Base-by-base conservation (phyloP, 1,140 invertebrate species). In the Myzus persicae region DNA sequence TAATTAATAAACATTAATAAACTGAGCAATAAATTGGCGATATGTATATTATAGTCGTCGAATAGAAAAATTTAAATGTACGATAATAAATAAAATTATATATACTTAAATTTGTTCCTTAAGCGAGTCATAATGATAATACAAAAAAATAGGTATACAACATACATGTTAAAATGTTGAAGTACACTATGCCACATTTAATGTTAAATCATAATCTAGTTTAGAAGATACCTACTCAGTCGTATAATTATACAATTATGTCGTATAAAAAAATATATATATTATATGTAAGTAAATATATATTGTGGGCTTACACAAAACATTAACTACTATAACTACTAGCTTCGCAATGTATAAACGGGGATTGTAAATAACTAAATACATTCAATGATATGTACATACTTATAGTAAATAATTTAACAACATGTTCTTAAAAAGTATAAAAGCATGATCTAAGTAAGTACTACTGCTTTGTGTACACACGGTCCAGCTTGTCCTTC, bases 381-480 rank as follows among this genome's bases (percentile, higher is more conserved):
- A n/a, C 31, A 87, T 36, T 26, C 31, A 87, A 36, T 87, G 22
- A 8, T 46, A 46, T 87, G 31, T 46, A 36, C 44, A n/a, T 20
- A 31, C 85, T 44, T 36, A 87, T 48, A 87, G 22, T 87, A 44
- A 38, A 44, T 46, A 87, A n/a, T 87, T 48, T 48, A 87, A 46
- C 42, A 87, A 44, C 42, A n/a, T 87, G n/a, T 87, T 46, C 88
- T 90, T 59, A 59, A 40, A 40, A 90, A 44, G 4, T 90, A n/a
- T 40, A 67, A 67, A 67, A 40, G n/a, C 40, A 40, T n/a, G 7
- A 91, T 82, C 48, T 89, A 94, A 22, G 97, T 98, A 87, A 97
- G 95, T 22, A 98, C 97, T 93, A 97, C 96, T 1, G 96, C 97
- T 95, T 97, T 97, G 94, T 97, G 96, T 46, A 97, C 96, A 95